A percentile compares a stretch with the other conserved stretches of the same genome.
Evolutionary conservation across 2,113 vertebrate species (phyloP).

Genomic region (Vireo altiloquus): DNA sequence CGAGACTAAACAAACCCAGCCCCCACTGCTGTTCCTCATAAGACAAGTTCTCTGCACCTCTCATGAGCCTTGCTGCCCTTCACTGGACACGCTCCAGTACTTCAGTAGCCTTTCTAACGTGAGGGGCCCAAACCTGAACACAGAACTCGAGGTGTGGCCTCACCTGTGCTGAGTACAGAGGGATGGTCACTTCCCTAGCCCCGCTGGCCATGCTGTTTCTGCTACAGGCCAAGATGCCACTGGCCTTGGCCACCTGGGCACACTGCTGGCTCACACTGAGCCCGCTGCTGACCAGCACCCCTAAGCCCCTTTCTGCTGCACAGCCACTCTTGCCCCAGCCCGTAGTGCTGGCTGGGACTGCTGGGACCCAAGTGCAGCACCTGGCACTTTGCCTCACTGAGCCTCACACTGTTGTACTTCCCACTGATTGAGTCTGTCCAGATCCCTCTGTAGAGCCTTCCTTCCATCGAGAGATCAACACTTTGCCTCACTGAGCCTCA

Average conservation of each 20-base stretch:
- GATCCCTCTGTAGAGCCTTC: neutral
- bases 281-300: neutral
- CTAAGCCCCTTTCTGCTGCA: neutral
- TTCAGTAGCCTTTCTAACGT: neutral
- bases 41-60: neutral
- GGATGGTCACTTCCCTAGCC: neutral
- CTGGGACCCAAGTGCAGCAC: neutral
- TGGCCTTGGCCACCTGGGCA: too few relatives aligned
- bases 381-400: neutral
- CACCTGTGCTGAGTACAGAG: neutral
- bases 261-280: neutral
- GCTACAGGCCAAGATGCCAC: neutral
- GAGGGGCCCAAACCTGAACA: fast-evolving
- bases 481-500: neutral
- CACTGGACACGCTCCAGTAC: neutral
- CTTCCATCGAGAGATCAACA: neutral
- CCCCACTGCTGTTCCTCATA: neutral
- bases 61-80: fast-evolving
- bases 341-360: neutral
- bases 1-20: neutral
- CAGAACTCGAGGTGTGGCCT: fast-evolving
- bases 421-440: neutral
- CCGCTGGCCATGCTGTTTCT: neutral
- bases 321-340: neutral
- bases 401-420: neutral